These are phyloP conservation scores for Clitarchus hookeri DNA, from an alignment of 2,888 invertebrate species.

Conservation along the genomic window DNA sequence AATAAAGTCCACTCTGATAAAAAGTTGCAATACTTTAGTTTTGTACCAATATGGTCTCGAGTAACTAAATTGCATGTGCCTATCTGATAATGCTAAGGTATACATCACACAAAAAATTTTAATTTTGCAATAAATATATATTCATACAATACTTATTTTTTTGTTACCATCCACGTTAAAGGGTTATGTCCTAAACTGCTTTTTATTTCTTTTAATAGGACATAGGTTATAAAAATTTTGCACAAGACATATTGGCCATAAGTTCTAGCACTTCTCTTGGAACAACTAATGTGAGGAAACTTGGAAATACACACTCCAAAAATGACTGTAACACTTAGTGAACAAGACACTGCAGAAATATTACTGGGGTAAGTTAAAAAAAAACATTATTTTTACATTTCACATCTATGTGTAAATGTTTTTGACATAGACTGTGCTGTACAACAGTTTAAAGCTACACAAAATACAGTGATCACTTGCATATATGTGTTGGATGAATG, in stretches of 20 bases:
- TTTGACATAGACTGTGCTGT: not conserved
- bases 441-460: slow-evolving; percentile 4
- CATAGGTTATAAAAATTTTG: slow-evolving; percentile 55
- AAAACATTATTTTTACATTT: not conserved
- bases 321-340: slow-evolving; percentile 6
- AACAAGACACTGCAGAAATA: not conserved
- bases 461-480: slow-evolving; percentile 2
- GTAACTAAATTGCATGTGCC: not conserved
- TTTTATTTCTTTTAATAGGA: slow-evolving; percentile 51
- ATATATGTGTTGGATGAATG: not conserved
- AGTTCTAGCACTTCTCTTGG: not conserved
- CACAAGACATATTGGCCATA: slow-evolving; percentile 59
- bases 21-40: too few relatives aligned
- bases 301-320: not conserved
- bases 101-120: not conserved
- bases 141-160: not conserved
- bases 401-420: not conserved
- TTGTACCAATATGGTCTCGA: not conserved
- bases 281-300: not conserved
- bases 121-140: not conserved
- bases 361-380: not conserved
- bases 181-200: not conserved
- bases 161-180: not conserved
- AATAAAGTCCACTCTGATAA: too few relatives aligned
- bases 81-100: not conserved